These are phyloP conservation scores for Cryptotis parvus DNA, from an alignment of 2,113 vertebrate species.

Conservation along the genomic window DNA sequence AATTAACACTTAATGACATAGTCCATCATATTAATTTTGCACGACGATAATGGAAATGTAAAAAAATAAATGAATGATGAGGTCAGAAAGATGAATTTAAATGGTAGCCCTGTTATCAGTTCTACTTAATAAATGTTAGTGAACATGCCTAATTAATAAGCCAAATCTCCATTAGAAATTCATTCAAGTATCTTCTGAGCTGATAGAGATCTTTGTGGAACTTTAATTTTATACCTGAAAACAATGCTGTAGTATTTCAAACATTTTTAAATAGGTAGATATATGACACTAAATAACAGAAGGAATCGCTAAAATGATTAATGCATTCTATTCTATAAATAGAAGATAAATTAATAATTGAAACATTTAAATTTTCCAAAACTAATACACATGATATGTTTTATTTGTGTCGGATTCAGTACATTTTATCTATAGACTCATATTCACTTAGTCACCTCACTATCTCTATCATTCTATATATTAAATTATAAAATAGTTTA, in stretches of 20 bases:
- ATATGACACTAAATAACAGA: background rate
- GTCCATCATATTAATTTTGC: slow-evolving; percentile 61
- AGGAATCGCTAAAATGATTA: background rate
- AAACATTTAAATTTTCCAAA: background rate
- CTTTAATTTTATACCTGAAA: slow-evolving; percentile 26
- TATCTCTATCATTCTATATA: background rate
- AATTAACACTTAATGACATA: slow-evolving; percentile 65
- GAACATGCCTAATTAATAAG: slow-evolving; percentile 48
- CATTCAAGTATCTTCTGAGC: slow-evolving; percentile 29
- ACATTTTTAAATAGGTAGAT: background rate
- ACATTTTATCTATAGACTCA: background rate
- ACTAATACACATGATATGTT: background rate
- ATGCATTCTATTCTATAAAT: background rate
- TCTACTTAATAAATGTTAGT: slow-evolving; percentile 66
- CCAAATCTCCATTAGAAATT: slow-evolving; percentile 53
- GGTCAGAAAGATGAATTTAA: slow-evolving; percentile 62
- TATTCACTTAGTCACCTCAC: background rate
- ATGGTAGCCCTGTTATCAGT: slow-evolving; percentile 23
- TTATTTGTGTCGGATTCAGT: background rate
- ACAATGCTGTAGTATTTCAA: background rate
- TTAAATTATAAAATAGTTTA: background rate
- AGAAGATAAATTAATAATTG: background rate
- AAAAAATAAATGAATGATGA: slow-evolving; percentile 63
- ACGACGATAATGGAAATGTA: background rate
- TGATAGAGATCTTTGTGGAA: background rate